A percentile compares a stretch with the other conserved stretches of the same genome.
phyloP scores from a whole-genome alignment of 1,140 invertebrate species.

The Spodoptera frugiperda region DNA sequence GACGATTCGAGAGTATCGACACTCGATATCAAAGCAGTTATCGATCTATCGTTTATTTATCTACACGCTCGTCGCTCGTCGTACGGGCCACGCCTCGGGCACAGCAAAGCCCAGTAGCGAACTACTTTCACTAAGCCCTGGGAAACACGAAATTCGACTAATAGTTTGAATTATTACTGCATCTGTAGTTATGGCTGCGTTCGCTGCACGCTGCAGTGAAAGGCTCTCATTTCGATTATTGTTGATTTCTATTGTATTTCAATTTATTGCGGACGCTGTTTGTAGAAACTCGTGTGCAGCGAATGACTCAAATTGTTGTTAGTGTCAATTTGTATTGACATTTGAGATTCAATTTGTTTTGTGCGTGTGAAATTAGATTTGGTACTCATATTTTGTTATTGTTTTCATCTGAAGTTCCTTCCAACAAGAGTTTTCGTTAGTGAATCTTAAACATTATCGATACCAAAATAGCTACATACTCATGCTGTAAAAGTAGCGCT shows the following conservation, averaged over 20 bases:
- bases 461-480: no score
- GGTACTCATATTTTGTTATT: no score
- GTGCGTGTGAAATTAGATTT: no score
- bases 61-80: conserved; percentile 23
- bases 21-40: no score
- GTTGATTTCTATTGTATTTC: conserved; percentile 44
- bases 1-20: no score
- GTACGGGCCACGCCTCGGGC: conserved; percentile 44
- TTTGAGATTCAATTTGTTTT: neutral
- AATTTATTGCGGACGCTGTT: conserved; percentile 34
- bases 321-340: conserved; percentile 42
- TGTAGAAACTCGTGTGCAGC: conserved; percentile 1
- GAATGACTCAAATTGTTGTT: neutral
- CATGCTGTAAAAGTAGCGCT: no score
- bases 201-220: conserved; percentile 54
- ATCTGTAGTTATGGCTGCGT: conserved; percentile 45
- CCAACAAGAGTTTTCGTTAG: no score
- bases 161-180: conserved; percentile 79
- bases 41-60: conserved; percentile 2
- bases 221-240: conserved; percentile 52
- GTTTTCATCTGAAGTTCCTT: no score
- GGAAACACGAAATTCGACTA: conserved; percentile 82
- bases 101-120: conserved; percentile 77
- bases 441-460: no score
- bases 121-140: conserved; percentile 76